Percentiles rank a stretch among this genome's conserved stretches.
Conservation (phyloP, 2,113 vertebrate genomes). For the Zeus faber region DNA sequence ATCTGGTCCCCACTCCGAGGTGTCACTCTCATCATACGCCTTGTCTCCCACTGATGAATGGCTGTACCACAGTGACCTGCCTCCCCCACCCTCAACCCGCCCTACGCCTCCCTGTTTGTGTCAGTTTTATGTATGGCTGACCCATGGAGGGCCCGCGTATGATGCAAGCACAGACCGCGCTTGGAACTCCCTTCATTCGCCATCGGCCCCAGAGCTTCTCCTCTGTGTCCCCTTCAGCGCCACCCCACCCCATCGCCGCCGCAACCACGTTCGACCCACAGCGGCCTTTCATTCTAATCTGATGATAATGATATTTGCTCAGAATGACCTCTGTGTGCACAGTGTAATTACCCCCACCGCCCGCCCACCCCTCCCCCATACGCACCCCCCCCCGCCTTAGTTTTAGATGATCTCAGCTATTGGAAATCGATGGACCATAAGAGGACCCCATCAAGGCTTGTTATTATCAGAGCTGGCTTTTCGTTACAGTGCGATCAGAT, state of each 20-base stretch:
- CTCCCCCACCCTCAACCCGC: constrained; percentile 27
- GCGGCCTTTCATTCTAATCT: constrained; percentile 73
- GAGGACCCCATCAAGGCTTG: constrained; percentile 70
- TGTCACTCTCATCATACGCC: constrained; percentile 49
- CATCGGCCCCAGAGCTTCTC: no score
- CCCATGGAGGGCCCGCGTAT: constrained; percentile 47
- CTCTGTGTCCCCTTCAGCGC: neutral
- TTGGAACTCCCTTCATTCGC: no score
- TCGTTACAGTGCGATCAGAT: constrained; percentile 59
- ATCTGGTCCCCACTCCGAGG: constrained; percentile 22
- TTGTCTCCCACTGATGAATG: constrained; percentile 62
- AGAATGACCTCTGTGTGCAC: constrained; percentile 73
- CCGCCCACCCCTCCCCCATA: constrained; percentile 31
- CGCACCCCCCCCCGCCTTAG: no score
- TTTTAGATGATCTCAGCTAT: constrained; percentile 73
- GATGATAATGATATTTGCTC: constrained; percentile 78
- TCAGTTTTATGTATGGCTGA: constrained; percentile 55
- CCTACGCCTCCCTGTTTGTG: constrained; percentile 37
- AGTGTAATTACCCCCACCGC: constrained; percentile 70
- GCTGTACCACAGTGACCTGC: neutral
- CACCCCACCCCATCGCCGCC: neutral
- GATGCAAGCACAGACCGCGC: no score
- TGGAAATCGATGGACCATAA: constrained; percentile 78
- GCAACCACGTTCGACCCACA: constrained; percentile 38
- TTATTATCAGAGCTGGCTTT: constrained; percentile 70